phyloP scores from a whole-genome alignment of 2,797 vertebrate genomes.

The Characodon lateralis region DNA sequence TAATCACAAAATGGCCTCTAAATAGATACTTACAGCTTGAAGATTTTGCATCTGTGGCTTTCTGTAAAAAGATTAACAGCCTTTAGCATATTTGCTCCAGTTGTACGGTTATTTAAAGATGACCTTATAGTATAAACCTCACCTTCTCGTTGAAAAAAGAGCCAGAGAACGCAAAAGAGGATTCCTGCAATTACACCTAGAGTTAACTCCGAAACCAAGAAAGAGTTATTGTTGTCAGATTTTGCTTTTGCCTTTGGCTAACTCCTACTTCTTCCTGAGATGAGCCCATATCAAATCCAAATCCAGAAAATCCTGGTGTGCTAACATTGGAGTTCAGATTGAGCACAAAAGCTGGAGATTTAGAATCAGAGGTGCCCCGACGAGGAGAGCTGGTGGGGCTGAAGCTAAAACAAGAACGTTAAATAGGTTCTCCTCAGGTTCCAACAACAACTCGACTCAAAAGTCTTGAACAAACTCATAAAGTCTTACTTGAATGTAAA shows the following conservation, averaged over 20 bases:
- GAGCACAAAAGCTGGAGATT: conserved; percentile 77
- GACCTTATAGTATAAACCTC: conserved; percentile 2
- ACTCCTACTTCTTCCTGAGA: conserved; percentile 73
- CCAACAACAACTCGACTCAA: not conserved
- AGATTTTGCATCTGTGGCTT: conserved; percentile 67
- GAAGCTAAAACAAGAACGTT: conserved; percentile 55
- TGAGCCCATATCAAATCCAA: conserved; percentile 68
- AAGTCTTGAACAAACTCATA: not conserved
- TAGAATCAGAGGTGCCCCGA: conserved; percentile 44
- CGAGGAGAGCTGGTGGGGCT: conserved; percentile 62
- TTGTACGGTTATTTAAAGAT: not conserved
- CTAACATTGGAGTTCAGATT: conserved; percentile 65
- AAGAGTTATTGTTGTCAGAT: not conserved
- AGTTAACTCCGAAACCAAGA: conserved; percentile 19
- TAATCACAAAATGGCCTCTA: not conserved
- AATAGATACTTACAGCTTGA: conserved; percentile 61
- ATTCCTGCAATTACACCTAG: conserved; percentile 67
- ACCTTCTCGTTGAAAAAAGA: conserved; percentile 81
- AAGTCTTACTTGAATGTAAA: conserved; percentile 75
- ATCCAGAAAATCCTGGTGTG: conserved; percentile 74
- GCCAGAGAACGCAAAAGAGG: conserved; percentile 72
- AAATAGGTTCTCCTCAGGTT: not conserved
- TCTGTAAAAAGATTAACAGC: conserved; percentile 59
- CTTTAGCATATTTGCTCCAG: conserved; percentile 3
- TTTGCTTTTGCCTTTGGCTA: conserved; percentile 7